phyloP scores from a whole-genome alignment of 64 coral and sea anemone species.

The Stichodactyla helianthus region DNA sequence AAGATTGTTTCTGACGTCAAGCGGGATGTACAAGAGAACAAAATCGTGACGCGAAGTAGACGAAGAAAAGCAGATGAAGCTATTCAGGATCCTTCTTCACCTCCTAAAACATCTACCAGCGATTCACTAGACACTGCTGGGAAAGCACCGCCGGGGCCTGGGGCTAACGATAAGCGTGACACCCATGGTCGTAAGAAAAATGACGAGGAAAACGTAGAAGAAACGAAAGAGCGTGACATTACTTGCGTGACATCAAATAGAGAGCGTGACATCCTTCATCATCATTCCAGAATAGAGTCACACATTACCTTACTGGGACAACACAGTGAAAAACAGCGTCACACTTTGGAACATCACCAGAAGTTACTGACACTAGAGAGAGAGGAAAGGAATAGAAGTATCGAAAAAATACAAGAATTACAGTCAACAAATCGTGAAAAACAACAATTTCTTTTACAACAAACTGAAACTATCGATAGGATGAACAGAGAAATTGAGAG shows the following conservation, averaged over 20 bases:
- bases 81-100: not conserved
- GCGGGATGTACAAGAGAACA: not conserved
- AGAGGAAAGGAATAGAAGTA: slow-evolving; percentile 43
- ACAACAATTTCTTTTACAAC: slow-evolving; percentile 17
- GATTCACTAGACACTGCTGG: not conserved
- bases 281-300: slow-evolving; percentile 67
- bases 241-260: not conserved
- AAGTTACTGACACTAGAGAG: slow-evolving; percentile 64
- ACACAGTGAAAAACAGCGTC: slow-evolving; percentile 79
- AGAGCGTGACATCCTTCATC: slow-evolving; percentile 69
- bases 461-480: slow-evolving; percentile 34
- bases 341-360: slow-evolving; percentile 66
- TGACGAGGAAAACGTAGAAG: not conserved
- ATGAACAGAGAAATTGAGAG: slow-evolving; percentile 48
- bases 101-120: slow-evolving; percentile 5
- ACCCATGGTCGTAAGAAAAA: not conserved
- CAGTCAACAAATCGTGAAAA: slow-evolving; percentile 25
- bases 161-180: not conserved
- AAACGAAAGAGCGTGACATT: not conserved
- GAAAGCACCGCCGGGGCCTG: not conserved
- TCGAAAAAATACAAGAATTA: slow-evolving; percentile 55
- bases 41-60: slow-evolving; percentile 40
- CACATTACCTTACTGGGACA: slow-evolving; percentile 76
- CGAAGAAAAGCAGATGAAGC: slow-evolving; percentile 25
- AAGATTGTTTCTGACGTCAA: not conserved